Evolutionary conservation across 2,797 vertebrate species (phyloP), one percentile per base, ranked within the genome.

Genomic region (Podarcis lilfordi): DNA sequence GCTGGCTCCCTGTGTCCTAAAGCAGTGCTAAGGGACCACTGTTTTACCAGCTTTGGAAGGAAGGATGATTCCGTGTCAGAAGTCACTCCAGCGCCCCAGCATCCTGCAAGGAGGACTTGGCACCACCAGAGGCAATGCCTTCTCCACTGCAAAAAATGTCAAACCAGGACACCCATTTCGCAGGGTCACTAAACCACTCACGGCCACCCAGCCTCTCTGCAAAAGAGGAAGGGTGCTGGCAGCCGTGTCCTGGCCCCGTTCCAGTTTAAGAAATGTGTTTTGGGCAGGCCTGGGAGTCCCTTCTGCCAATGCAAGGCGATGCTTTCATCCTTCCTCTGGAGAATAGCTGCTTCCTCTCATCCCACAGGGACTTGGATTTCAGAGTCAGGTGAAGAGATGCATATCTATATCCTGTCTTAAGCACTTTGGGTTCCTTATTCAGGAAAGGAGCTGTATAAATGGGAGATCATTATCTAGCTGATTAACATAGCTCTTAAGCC

Each of bases 401-500:
- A 45, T 88, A 59, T 82, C 82, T 81, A 74, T 37, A 87, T 72
- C 29, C 35, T 23, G 21, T 68, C 50, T 55, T 76, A 84, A 80
- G 76, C 72, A 76, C 27, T 90, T 85, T 85, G 75, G 82, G 40
- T 80, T 80, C 69, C 69, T 81, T 85, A 50, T 80, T 85, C n/a
- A 85, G 66, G 69, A 89, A 89, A 85, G 78, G 23, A 85, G 68
- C 69, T 66, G n/a, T 61, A 81, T 85, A 87, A 81, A 85, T 88
- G 82, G 71, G 69, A 88, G 82, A 81, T 87, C 69, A 87, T 90
- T 90, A 90, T 88, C 89, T 50, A 80, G 35, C 81, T 81, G 82
- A 88, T 88, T 90, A 87, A 87, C 71, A 71, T 81, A 85, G 89
- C 78, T 88, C 82, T 87, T 85, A 85, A 87, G 59, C 59, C 76